These are phyloP conservation scores for Conus canariensis DNA, from an alignment of 2,888 invertebrate genomes.

Conservation along the genomic window DNA sequence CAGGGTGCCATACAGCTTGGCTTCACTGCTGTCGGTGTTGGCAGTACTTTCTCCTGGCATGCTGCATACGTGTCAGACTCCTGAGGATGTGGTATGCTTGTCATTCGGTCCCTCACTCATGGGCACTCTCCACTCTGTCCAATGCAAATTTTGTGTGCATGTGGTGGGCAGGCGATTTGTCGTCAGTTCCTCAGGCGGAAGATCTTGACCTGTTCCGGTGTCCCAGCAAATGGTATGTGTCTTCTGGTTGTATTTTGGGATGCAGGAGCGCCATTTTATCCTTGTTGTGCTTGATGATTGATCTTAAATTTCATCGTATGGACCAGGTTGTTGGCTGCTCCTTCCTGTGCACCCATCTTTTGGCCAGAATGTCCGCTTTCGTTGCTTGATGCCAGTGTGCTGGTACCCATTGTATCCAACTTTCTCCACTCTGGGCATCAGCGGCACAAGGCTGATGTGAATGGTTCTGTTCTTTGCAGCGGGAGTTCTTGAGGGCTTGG, in stretches of 20 bases:
- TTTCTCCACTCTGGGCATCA: constrained; percentile 26
- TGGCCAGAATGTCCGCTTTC: constrained; percentile 19
- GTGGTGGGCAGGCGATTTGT: constrained; percentile 5
- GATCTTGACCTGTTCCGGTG: constrained; percentile 29
- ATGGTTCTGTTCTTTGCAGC: constrained; percentile 29
- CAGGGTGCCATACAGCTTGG: constrained; percentile 15
- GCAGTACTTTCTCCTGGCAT: constrained; percentile 18
- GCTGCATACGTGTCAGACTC: neutral
- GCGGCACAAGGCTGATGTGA: constrained; percentile 5
- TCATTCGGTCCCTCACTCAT: constrained; percentile 8
- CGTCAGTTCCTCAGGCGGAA: constrained; percentile 31
- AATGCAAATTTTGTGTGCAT: constrained; percentile 25
- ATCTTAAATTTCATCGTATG: constrained; percentile 19
- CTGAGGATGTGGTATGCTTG: constrained; percentile 26
- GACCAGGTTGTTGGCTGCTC: constrained; percentile 21
- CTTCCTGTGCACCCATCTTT: constrained; percentile 26
- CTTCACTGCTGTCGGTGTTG: constrained; percentile 23
- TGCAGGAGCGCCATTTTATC: neutral
- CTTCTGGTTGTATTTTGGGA: neutral
- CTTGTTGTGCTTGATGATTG: constrained; percentile 9
- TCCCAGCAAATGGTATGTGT: constrained; percentile 20
- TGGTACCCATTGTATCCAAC: constrained; percentile 13
- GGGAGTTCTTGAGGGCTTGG: constrained; percentile 24
- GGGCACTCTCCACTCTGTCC: constrained; percentile 22
- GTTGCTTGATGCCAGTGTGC: constrained; percentile 24